phyloP scores from a whole-genome alignment of 2,113 vertebrate genomes.

The Petromus typicus region DNA sequence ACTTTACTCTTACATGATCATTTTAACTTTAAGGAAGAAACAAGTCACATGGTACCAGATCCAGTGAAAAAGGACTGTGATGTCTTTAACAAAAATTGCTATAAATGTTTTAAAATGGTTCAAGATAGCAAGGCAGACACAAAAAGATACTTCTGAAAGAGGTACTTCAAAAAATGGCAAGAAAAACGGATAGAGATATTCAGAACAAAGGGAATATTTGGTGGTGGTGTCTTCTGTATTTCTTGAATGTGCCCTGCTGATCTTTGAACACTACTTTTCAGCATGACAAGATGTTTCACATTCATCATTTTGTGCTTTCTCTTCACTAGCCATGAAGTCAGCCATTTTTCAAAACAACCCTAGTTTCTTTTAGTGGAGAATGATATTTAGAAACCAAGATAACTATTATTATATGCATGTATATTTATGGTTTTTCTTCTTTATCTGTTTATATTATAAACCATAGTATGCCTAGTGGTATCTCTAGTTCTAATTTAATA shows the following conservation, averaged over 20 bases:
- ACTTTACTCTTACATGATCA: not conserved
- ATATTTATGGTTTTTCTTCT: not conserved
- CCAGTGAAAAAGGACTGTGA: not conserved
- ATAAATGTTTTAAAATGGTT: not conserved
- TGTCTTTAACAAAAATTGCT: not conserved
- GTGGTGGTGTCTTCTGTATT: not conserved
- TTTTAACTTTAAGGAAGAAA: not conserved
- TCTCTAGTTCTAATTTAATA: not conserved
- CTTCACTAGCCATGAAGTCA: not conserved
- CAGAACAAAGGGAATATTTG: not conserved
- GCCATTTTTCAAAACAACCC: not conserved
- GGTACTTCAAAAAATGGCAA: not conserved
- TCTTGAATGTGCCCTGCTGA: not conserved
- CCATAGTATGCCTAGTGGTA: not conserved
- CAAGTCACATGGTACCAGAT: not conserved
- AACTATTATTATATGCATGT: not conserved
- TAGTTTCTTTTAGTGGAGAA: constrained; percentile 5
- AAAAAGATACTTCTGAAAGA: not conserved
- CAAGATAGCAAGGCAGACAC: not conserved
- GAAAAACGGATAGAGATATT: not conserved
- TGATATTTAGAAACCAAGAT: constrained; percentile 35
- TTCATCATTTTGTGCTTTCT: constrained; percentile 37
- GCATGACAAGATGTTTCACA: not conserved
- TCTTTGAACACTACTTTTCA: constrained; percentile 14
- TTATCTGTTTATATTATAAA: constrained; percentile 39